Percentiles rank a stretch among this genome's conserved stretches.
Evolutionary conservation across 2,797 vertebrate species (phyloP).

Genomic region (Pseudomugil tenellus): DNA sequence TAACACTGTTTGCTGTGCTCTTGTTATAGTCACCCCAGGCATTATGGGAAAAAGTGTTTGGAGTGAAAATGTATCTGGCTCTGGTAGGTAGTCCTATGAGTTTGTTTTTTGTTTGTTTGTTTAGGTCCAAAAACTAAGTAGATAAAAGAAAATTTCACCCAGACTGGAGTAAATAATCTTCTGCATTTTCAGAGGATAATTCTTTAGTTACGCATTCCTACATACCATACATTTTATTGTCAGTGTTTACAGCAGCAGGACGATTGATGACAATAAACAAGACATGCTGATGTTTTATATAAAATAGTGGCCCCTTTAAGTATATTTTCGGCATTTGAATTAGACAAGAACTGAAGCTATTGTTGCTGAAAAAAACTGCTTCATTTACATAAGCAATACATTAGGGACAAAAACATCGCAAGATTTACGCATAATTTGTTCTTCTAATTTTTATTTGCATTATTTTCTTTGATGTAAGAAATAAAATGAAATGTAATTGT

Average conservation of each 20-base stretch:
- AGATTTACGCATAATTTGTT: not conserved
- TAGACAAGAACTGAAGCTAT: not conserved
- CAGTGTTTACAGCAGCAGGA: not conserved
- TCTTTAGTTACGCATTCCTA: not conserved
- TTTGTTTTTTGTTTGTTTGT: fast-evolving
- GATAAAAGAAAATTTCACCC: not conserved
- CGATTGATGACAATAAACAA: not conserved
- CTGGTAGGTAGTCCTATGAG: conserved; percentile 55
- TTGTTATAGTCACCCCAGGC: conserved; percentile 73
- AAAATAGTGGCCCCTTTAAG: not conserved
- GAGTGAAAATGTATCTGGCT: conserved; percentile 79
- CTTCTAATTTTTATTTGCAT: not conserved
- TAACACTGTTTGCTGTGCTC: conserved; percentile 22
- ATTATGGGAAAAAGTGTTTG: conserved; percentile 83
- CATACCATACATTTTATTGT: not conserved
- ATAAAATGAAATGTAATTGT: not conserved
- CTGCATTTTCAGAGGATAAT: not conserved
- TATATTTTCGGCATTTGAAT: not conserved
- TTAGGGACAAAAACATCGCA: not conserved
- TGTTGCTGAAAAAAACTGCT: not conserved
- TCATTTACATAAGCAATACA: too few relatives aligned
- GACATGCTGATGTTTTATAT: not conserved
- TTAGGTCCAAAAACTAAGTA: not conserved
- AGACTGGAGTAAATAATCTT: not conserved
- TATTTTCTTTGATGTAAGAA: not conserved